Evolutionary conservation across 2,888 invertebrate species (phyloP), one percentile per base, ranked within the genome.

Genomic region (Philaethria dido): DNA sequence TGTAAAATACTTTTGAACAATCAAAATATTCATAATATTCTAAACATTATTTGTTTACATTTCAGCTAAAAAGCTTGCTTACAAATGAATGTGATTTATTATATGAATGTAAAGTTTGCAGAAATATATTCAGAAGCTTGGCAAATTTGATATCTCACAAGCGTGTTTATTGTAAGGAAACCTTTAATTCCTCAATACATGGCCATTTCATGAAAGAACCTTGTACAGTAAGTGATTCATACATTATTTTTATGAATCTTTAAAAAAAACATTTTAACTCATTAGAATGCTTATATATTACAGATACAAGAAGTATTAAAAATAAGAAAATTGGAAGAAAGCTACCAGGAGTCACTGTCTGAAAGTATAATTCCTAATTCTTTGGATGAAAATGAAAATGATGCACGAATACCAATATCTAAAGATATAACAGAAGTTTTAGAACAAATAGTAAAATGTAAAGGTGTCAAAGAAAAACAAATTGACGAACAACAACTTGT

Each of bases 131-230:
- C 83, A 94, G 98, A 75, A 97, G 97, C 82, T 89, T 98, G 72
- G 95, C 96, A 16, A 98, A 98, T 88, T 97, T 98, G 80, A 94
- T 98, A 74, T 95, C 97, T 42, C 98, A 98, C 84, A 98, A 98
- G 87, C 93, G 98, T 68, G 94, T 95, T 45, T 98, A 96, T 83
- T 98, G 98, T 80, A 93, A 87, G 73, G 93, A 94, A 66, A 93
- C 92, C 72, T 95, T 93, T 75, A 91, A 89, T 75, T 79, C 89
- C 57, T 83, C 85, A 3, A 69, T 87, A 64, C 90, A 92, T 78
- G 88, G 88, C 50, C 88, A 93, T 74, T 91, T 91, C 75, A 78
- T 87, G 52, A 88, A 88, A 72, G 83, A 88, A 73, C 79, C 84
- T 74, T 90, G 91, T 71, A 78, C 81, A 66, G 94, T 94, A 84